phyloP scores from a whole-genome alignment of 2,888 invertebrate genomes.

The Oxyscelio sp. region DNA sequence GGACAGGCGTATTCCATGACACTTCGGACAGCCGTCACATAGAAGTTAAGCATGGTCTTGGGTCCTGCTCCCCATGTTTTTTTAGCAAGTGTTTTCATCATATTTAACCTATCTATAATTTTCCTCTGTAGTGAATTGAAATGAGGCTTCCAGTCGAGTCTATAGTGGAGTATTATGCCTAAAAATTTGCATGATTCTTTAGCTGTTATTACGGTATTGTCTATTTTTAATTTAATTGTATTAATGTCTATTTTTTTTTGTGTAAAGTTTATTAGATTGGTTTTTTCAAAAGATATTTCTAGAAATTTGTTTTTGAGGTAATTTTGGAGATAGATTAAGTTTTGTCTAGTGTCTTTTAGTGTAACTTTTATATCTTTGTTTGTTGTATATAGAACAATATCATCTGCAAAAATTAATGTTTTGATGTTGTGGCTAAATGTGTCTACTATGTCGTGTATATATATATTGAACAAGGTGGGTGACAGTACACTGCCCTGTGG shows the following conservation, averaged over 20 bases:
- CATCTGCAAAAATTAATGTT: not conserved
- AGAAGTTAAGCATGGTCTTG: conserved; percentile 16
- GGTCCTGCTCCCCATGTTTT: conserved; percentile 38
- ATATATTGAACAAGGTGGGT: not conserved
- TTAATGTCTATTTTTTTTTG: too few relatives aligned
- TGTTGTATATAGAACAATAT: not conserved
- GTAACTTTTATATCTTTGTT: not conserved
- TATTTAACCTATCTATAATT: not conserved
- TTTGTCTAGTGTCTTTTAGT: not conserved
- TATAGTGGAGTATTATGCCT: not conserved
- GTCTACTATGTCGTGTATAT: not conserved
- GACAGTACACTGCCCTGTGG: not conserved
- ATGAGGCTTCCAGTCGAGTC: not conserved
- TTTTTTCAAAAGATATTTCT: too few relatives aligned
- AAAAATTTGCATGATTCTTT: too few relatives aligned
- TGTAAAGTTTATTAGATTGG: too few relatives aligned
- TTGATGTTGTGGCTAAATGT: not conserved
- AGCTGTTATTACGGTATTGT: too few relatives aligned
- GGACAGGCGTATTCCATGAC: not conserved
- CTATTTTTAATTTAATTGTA: too few relatives aligned
- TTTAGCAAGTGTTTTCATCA: conserved; percentile 17
- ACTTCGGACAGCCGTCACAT: not conserved
- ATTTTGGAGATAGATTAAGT: not conserved
- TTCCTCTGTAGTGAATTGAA: not conserved
- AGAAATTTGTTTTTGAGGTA: too few relatives aligned